Conservation (phyloP, 2,888 invertebrate species). For the Heterodera filipjevi region DNA sequence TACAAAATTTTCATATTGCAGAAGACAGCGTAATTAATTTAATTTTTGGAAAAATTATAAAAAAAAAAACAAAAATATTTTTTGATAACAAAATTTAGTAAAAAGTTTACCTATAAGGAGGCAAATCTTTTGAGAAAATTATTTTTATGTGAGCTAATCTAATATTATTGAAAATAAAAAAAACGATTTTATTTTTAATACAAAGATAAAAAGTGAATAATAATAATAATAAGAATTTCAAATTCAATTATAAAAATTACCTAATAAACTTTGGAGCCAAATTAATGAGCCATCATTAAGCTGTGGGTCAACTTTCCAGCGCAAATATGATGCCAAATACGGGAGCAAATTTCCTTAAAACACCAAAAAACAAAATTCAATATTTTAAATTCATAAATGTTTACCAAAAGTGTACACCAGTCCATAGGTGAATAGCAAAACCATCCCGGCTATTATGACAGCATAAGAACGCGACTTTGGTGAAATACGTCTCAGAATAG, state of each 20-base stretch:
- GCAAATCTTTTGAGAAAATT: too few species aligned
- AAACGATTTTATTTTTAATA: conserved; percentile 17
- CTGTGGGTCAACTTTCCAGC: conserved; percentile 59
- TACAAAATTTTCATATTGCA: too few species aligned
- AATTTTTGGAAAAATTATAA: too few species aligned
- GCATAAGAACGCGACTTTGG: conserved; percentile 44
- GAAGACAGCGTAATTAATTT: too few species aligned
- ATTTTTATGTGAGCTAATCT: too few species aligned
- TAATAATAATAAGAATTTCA: neutral
- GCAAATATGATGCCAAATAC: conserved; percentile 61
- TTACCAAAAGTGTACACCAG: conserved; percentile 63
- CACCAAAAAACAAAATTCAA: neutral
- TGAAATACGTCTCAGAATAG: conserved; percentile 49
- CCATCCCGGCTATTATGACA: conserved; percentile 54
- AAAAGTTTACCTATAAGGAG: too few species aligned
- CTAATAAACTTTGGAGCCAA: conserved; percentile 60
- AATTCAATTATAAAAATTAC: conserved; percentile 41
- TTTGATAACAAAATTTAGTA: too few species aligned
- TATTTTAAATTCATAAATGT: neutral
- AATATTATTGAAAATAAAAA: too few species aligned
- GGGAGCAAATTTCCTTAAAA: conserved; percentile 59
- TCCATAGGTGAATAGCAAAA: conserved; percentile 57
- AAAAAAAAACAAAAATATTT: too few species aligned
- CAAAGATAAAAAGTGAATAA: conserved; percentile 15
- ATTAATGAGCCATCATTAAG: conserved; percentile 56